phyloP scores from a whole-genome alignment of 2,797 vertebrate genomes.

The Chaunax sp. region DNA sequence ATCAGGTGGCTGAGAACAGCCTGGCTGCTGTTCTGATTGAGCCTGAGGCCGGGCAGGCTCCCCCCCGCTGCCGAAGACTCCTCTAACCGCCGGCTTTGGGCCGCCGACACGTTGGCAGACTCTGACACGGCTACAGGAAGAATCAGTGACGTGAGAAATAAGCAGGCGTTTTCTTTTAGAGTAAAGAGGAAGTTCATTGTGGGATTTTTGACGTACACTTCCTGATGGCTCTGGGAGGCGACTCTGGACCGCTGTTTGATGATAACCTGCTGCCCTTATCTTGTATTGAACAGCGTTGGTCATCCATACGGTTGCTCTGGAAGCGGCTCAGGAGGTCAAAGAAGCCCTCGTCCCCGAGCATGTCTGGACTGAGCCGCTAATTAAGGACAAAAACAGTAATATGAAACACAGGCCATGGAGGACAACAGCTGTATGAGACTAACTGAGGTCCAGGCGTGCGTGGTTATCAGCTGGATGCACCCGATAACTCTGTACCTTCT shows the following conservation, averaged over 20 bases:
- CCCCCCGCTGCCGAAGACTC: conserved; percentile 84
- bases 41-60: conserved; percentile 88
- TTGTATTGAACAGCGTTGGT: conserved; percentile 91
- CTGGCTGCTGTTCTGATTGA: conserved; percentile 79
- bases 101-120: conserved; percentile 82
- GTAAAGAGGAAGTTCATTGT: neutral
- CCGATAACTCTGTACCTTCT: conserved; percentile 84
- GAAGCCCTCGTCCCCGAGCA: conserved; percentile 92
- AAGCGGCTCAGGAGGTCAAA: conserved; percentile 96
- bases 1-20: conserved; percentile 87
- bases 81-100: conserved; percentile 87
- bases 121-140: conserved; percentile 82
- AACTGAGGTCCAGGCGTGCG: neutral
- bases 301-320: conserved; percentile 98
- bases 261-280: conserved; percentile 81
- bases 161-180: neutral
- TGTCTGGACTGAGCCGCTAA: conserved; percentile 87
- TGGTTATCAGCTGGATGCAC: neutral
- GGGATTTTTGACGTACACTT: conserved; percentile 83
- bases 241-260: conserved; percentile 65
- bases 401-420: neutral
- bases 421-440: neutral
- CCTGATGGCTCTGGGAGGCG: conserved; percentile 80
- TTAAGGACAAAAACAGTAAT: conserved; percentile 8
- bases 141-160: neutral